Percentiles rank a stretch among this genome's conserved stretches.
phyloP scores from a whole-genome alignment of 1,140 invertebrate species.

The Pristionchus pacificus region DNA sequence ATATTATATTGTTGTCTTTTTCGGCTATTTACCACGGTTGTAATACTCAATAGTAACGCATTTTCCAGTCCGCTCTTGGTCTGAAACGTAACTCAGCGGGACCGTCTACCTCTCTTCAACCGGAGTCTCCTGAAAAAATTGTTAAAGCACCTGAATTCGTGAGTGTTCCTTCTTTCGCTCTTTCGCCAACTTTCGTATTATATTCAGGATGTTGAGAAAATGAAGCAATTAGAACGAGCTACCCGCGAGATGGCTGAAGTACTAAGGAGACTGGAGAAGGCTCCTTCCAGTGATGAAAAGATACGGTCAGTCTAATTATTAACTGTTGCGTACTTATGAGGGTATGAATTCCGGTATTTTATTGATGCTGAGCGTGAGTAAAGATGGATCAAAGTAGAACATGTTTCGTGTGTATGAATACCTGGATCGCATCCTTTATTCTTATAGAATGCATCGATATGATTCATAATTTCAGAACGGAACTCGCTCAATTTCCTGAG shows the following conservation, averaged over 20 bases:
- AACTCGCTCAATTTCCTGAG: constrained; percentile 41
- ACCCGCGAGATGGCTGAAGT: background rate
- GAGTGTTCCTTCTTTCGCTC: background rate
- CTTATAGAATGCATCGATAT: too few species aligned
- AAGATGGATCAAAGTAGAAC: too few species aligned
- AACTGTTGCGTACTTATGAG: background rate
- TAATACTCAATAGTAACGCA: too few species aligned
- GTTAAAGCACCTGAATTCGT: background rate
- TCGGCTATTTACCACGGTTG: too few species aligned
- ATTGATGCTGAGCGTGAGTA: too few species aligned
- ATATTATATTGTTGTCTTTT: background rate
- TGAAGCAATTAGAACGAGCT: constrained; percentile 22
- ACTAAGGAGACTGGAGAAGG: constrained; percentile 30
- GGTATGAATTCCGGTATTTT: background rate
- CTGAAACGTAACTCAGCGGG: too few species aligned
- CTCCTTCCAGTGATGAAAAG: constrained; percentile 36
- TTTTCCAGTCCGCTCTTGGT: background rate
- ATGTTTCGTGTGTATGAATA: too few species aligned
- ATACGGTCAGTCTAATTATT: constrained; percentile 21
- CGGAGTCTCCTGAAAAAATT: background rate
- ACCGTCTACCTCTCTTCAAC: background rate
- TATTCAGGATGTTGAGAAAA: background rate
- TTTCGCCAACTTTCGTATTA: background rate
- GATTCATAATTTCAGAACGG: constrained; percentile 32
- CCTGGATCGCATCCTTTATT: too few species aligned